Evolutionary conservation across 2,797 vertebrate genomes (phyloP).

Genomic region (Clarias fuscus): DNA sequence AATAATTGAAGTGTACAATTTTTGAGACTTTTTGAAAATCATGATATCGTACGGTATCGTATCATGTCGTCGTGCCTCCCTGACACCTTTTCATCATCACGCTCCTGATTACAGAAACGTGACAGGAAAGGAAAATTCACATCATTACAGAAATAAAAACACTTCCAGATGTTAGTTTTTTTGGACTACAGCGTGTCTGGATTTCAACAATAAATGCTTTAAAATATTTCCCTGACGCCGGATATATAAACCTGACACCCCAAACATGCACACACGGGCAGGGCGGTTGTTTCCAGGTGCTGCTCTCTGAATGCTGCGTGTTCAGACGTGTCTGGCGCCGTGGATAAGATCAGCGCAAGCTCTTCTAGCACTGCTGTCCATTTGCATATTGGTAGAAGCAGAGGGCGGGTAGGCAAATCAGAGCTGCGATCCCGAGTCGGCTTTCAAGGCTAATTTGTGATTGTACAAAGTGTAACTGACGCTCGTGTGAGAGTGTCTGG

Average conservation of each 20-base stretch:
- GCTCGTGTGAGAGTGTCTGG: conserved; percentile 26
- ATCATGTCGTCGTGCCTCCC: not conserved
- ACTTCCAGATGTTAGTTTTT: no score
- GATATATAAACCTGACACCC: not conserved
- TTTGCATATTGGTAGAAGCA: conserved; percentile 50
- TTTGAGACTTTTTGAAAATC: not conserved
- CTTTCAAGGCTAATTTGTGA: conserved; percentile 38
- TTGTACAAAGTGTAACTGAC: conserved; percentile 51
- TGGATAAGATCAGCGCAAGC: conserved; percentile 46
- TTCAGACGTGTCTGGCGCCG: conserved; percentile 46
- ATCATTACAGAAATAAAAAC: no score
- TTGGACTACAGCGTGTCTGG: no score
- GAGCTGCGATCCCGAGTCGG: conserved; percentile 22
- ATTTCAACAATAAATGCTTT: no score
- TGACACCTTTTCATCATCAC: not conserved
- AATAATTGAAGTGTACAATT: no score
- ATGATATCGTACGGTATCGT: not conserved
- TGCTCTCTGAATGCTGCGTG: conserved; percentile 48
- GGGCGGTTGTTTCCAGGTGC: conserved; percentile 41
- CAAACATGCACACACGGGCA: not conserved
- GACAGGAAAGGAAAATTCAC: not conserved
- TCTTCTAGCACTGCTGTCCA: conserved; percentile 21
- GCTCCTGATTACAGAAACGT: not conserved
- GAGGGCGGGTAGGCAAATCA: conserved; percentile 56
- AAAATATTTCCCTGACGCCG: no score